These are phyloP conservation scores for Thinocorus orbignyianus DNA, from an alignment of 2,113 vertebrate genomes.

Conservation along the genomic window DNA sequence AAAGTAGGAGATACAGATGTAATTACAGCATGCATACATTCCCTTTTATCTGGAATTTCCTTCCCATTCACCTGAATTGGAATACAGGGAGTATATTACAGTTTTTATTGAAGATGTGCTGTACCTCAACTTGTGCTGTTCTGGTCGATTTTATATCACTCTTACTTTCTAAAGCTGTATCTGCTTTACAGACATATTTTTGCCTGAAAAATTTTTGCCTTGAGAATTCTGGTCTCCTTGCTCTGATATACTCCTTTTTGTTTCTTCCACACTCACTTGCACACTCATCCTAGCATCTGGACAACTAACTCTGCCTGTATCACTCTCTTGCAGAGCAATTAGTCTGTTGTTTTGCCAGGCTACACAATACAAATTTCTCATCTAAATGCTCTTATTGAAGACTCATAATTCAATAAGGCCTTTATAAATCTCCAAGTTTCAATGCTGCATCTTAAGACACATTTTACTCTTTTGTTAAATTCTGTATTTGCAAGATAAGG, in stretches of 20 bases:
- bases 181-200: neutral
- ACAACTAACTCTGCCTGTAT: neutral
- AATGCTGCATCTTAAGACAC: neutral
- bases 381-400: neutral
- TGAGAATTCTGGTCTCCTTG: neutral
- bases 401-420: neutral
- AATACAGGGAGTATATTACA: neutral
- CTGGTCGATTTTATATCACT: neutral
- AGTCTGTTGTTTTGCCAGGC: neutral
- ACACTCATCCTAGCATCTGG: neutral
- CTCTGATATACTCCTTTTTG: neutral
- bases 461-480: neutral
- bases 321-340: neutral
- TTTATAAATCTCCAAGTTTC: neutral
- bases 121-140: neutral
- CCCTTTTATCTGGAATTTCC: neutral
- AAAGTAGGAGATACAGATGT: neutral
- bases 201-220: neutral
- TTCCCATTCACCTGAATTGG: neutral
- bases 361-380: neutral
- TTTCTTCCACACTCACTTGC: neutral
- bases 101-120: neutral
- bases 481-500: neutral
- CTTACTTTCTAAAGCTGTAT: neutral
- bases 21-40: neutral